Percentiles rank a stretch among this genome's conserved stretches.
phyloP scores from a whole-genome alignment of 2,888 invertebrate genomes.

The Baccha elongata region DNA sequence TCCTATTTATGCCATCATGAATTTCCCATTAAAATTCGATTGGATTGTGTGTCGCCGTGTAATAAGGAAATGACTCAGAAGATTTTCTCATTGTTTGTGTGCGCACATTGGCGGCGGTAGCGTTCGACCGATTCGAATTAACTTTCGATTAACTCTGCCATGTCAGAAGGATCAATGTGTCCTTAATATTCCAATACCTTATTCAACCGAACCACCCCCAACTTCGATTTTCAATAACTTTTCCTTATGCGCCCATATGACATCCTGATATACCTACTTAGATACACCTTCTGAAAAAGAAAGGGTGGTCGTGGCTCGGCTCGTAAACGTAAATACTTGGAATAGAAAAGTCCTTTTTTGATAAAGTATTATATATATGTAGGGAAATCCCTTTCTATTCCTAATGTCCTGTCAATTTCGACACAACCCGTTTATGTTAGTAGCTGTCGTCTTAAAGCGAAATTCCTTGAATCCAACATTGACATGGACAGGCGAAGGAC shows the following conservation, averaged over 20 bases:
- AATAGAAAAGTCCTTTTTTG: background rate
- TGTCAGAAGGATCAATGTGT: conserved; percentile 66
- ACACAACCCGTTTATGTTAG: conserved; percentile 64
- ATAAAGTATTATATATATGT: conserved; percentile 27
- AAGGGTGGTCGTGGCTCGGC: conserved; percentile 2
- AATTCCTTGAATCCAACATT: conserved; percentile 48
- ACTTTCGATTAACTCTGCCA: conserved; percentile 81
- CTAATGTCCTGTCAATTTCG: conserved; percentile 70
- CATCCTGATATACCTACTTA: conserved; percentile 35
- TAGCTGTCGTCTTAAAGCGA: conserved; percentile 45
- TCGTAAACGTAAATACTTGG: no score
- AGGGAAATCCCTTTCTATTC: conserved; percentile 50
- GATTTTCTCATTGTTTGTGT: conserved; percentile 68
- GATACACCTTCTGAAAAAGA: conserved; percentile 1
- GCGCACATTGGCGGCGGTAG: conserved; percentile 22
- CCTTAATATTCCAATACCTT: conserved; percentile 28
- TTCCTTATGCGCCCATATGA: conserved; percentile 49
- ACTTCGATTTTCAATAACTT: conserved; percentile 65
- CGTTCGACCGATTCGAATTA: conserved; percentile 80
- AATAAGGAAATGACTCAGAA: conserved; percentile 73
- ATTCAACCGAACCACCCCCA: background rate
- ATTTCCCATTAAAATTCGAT: conserved; percentile 75
- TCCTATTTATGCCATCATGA: conserved; percentile 74
- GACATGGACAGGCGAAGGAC: conserved; percentile 27
- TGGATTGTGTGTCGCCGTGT: conserved; percentile 46